Conservation (phyloP, 2,797 vertebrate species). For the Mormyrus proboscirostris region DNA sequence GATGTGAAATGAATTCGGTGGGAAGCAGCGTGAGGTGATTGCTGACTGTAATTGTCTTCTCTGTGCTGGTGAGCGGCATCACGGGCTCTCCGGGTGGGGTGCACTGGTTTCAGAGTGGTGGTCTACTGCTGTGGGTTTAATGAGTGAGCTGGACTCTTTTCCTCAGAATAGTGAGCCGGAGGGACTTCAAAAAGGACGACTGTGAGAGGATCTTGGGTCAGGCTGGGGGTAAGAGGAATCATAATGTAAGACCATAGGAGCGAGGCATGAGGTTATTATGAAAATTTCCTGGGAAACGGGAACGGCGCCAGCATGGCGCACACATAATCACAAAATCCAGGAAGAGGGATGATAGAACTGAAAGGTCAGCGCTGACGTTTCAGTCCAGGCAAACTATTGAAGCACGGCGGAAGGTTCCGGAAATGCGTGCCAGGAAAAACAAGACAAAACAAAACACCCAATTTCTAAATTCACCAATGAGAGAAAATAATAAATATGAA, state of each 20-base stretch:
- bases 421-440: not conserved
- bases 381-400: not conserved
- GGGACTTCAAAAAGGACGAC: constrained; percentile 24
- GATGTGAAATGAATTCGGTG: not conserved
- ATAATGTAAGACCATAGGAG: not conserved
- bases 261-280: not conserved
- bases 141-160: constrained; percentile 6
- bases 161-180: constrained; percentile 1
- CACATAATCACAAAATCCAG: not conserved
- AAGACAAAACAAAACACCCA: not conserved
- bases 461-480: not conserved
- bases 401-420: not conserved
- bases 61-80: not conserved
- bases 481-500: not conserved
- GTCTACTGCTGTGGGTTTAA: not conserved
- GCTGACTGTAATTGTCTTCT: not conserved
- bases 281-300: not conserved
- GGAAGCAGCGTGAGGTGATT: not conserved
- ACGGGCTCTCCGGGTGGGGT: not conserved
- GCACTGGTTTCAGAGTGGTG: not conserved
- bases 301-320: not conserved
- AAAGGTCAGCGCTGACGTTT: not conserved
- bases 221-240: not conserved
- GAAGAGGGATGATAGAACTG: not conserved
- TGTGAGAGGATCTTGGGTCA: not conserved